Evolutionary conservation across 2,888 invertebrate genomes (phyloP), one percentile per base, ranked within the genome.

Genomic region (Coelogynopora nodosa): DNA sequence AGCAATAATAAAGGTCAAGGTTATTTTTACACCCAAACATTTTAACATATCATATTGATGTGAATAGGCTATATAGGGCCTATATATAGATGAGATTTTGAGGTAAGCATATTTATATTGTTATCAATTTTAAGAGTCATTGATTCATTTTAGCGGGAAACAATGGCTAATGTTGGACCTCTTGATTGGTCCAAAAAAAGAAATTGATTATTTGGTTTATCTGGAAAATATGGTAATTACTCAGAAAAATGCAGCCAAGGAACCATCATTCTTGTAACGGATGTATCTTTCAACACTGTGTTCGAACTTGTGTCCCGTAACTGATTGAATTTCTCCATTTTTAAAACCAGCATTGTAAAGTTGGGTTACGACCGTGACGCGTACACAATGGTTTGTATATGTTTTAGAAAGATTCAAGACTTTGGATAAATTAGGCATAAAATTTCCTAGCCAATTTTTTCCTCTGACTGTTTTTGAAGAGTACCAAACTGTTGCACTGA

Each of bases 401-500:
- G 74, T 74, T 74, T 74, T 74, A 74, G 74, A 74, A 23, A 74
- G 74, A 74, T 74, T 74, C 74, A 74, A 74, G 74, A 74, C 18
- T 74, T 74, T 74, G 74, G 18, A 74, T 74, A 74, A 74, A 74
- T 13, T 74, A 74, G 74, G 74, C 74, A 74, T 74, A 26, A 74
- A 10, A 74, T 74, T 74, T 74, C 74, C 74, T 74, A 74, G 74
- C 5, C 74, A 13, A 74, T 74, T 74, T 74, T 74, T 74, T 74
- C 74, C 23, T 74, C 74, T 74, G 74, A 23, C 18, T 74, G 23
- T 26, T 74, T 74, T 74, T 74, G 10, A 74, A 23, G 74, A 74
- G 74, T 74, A 74, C 74, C 27, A 74, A 74, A 74, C 74, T 74
- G 74, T 74, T 74, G 74, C 74, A 23, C 74, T 74, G 74, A 74